Percentiles rank a stretch among this genome's conserved stretches.
Conservation (phyloP, 2,113 vertebrate species). For the Phycodurus eques region DNA sequence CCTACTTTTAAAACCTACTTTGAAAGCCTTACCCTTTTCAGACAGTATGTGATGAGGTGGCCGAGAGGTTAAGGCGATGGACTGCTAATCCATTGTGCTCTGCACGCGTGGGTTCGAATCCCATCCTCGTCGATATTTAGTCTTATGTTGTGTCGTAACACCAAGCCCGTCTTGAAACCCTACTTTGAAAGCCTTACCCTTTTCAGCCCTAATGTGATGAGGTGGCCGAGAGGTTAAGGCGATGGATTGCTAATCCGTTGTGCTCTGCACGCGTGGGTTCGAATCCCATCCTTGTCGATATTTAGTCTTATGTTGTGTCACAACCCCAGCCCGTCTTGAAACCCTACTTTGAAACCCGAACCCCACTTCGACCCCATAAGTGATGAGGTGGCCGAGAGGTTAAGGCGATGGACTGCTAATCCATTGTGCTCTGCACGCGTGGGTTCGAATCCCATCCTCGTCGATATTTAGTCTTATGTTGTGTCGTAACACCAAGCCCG, state of each 20-base stretch:
- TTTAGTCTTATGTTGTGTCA: no score
- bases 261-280: slow-evolving; percentile 67
- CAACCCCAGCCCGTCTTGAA: no score
- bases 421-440: background rate
- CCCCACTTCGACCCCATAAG: no score
- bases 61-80: slow-evolving; percentile 68
- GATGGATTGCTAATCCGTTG: slow-evolving; percentile 68
- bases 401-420: slow-evolving; percentile 52
- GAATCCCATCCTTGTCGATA: slow-evolving; percentile 52
- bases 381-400: slow-evolving; percentile 70
- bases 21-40: no score
- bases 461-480: background rate
- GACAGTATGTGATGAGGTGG: slow-evolving; percentile 57
- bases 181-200: no score
- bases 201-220: no score
- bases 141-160: no score
- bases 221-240: slow-evolving; percentile 47
- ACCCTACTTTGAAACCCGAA: no score
- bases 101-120: background rate
- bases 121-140: background rate
- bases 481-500: no score
- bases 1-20: no score
- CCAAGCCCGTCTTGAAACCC: no score
- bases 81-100: background rate
- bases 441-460: background rate